These are phyloP conservation scores for Spongilla lacustris DNA, from an alignment of 37 sponge, comb jelly and placozoan genomes.

Conservation along the genomic window DNA sequence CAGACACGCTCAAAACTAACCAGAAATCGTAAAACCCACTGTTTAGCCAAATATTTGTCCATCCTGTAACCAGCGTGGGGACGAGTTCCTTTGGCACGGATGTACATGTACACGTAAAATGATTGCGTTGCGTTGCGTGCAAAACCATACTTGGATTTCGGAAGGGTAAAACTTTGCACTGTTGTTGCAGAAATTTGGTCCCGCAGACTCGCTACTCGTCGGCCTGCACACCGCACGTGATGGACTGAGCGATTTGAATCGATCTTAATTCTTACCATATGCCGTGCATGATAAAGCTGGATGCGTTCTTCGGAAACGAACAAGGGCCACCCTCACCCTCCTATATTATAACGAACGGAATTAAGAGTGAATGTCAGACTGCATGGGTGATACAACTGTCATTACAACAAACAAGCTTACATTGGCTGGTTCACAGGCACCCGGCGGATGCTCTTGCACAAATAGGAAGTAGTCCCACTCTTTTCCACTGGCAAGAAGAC, in stretches of 20 bases:
- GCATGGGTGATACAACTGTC: no score
- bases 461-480: constrained; percentile 54
- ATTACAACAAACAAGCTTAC: no score
- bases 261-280: constrained; percentile 19
- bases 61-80: neutral
- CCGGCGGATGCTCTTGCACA: constrained; percentile 51
- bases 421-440: constrained; percentile 15
- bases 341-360: no score
- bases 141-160: constrained; percentile 7
- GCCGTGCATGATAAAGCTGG: constrained; percentile 22
- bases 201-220: neutral
- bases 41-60: neutral
- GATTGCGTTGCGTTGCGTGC: no score
- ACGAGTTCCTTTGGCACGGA: constrained; percentile 2
- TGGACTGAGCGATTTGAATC: no score
- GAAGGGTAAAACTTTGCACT: neutral
- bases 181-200: constrained; percentile 15
- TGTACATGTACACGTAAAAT: neutral
- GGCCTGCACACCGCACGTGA: constrained; percentile 13
- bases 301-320: neutral
- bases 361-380: no score
- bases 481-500: no score
- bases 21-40: constrained; percentile 8
- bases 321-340: neutral
- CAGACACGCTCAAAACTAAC: neutral